Evolutionary conservation across 2,113 vertebrate genomes (phyloP).

Genomic region (Arizona elegans): DNA sequence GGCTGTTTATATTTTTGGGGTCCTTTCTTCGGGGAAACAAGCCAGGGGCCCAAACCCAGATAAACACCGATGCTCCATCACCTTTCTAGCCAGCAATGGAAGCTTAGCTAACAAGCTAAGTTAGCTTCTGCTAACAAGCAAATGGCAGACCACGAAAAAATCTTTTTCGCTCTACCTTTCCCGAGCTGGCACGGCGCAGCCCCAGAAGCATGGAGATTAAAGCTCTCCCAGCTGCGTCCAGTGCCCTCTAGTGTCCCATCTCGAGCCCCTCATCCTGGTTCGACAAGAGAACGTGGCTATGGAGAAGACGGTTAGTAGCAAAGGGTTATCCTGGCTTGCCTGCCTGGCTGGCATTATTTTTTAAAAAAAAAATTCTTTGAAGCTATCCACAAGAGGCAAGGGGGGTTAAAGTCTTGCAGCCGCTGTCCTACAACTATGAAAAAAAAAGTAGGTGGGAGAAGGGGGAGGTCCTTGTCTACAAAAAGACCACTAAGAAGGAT

Average conservation of each 20-base stretch:
- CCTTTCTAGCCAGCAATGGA: not conserved
- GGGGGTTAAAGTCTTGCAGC: not conserved
- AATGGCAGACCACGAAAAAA: not conserved
- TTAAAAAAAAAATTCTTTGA: not conserved
- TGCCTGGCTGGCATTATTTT: not conserved
- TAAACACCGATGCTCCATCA: not conserved
- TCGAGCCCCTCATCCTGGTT: not conserved
- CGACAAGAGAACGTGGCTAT: not conserved
- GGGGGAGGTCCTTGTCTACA: no score
- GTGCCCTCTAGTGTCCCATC: constrained; percentile 3
- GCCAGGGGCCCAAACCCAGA: not conserved
- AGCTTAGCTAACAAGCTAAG: not conserved
- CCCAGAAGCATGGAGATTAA: not conserved
- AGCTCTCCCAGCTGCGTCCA: not conserved
- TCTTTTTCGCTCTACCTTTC: not conserved
- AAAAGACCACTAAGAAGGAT: not conserved
- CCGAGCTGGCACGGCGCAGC: not conserved
- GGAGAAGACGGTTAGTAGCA: not conserved
- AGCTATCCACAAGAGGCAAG: not conserved
- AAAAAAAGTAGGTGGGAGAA: not conserved
- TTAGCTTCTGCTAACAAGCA: not conserved
- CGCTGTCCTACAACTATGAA: not conserved
- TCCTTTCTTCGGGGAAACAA: not conserved
- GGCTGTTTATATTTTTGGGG: not conserved
- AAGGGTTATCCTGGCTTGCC: not conserved